Evolutionary conservation across 2,113 vertebrate species (phyloP).

Genomic region (Barnardius zonarius): DNA sequence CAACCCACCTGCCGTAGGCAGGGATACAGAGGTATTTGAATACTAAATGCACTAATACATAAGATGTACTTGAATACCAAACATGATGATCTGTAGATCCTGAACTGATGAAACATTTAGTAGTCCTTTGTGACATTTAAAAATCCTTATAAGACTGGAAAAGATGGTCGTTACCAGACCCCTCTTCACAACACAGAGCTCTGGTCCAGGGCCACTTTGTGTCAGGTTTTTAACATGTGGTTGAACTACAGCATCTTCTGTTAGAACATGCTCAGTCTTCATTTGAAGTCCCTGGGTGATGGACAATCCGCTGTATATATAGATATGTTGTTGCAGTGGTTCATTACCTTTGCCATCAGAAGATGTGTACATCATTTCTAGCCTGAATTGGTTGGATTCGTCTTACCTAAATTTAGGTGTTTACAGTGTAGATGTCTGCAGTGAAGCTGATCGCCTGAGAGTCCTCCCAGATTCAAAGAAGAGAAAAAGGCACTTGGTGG

Average conservation of each 20-base stretch:
- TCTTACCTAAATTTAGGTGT: not conserved
- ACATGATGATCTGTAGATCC: not conserved
- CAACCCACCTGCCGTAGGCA: too few relatives aligned
- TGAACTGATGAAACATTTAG: not conserved
- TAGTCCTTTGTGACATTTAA: not conserved
- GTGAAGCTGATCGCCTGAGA: not conserved
- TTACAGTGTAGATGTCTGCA: not conserved
- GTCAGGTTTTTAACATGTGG: not conserved
- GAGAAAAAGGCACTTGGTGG: not conserved
- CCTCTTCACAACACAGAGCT: not conserved
- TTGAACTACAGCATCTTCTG: not conserved
- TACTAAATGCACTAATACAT: not conserved
- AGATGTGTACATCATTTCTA: not conserved
- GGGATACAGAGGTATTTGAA: not conserved
- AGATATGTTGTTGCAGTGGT: not conserved
- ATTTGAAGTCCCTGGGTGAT: not conserved
- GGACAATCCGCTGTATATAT: not conserved
- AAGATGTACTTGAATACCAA: not conserved
- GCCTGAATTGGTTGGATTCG: not conserved
- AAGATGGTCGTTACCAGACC: not conserved
- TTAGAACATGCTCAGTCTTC: not conserved
- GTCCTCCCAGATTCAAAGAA: not conserved
- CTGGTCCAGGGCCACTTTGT: not conserved
- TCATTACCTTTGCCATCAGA: slow-evolving; percentile 13
- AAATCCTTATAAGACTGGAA: not conserved